Evolutionary conservation across 92 coral and sea anemone species (phyloP).

Genomic region (Zoanthus sociatus): DNA sequence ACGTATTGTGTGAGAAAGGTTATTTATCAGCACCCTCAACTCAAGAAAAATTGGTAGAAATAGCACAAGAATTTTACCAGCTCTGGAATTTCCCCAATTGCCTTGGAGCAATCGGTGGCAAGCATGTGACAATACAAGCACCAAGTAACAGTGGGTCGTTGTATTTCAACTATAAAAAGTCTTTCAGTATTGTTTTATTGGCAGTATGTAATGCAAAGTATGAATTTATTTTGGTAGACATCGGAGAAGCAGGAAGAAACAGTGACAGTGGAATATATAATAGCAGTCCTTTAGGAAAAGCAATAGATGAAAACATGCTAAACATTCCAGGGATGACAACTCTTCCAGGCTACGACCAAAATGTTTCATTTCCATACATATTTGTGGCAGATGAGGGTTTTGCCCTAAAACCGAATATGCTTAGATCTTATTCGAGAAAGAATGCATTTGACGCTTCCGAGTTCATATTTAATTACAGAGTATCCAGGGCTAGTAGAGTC

Average conservation of each 20-base stretch:
- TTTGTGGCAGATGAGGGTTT: not conserved
- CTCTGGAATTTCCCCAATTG: constrained; percentile 45
- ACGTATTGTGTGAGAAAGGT: constrained; percentile 7
- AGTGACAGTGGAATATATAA: constrained; percentile 38
- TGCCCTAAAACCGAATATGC: not conserved
- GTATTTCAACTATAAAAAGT: constrained; percentile 25
- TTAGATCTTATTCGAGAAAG: not conserved
- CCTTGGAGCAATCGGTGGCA: constrained; percentile 1
- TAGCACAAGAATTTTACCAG: constrained; percentile 49
- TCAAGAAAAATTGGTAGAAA: constrained; percentile 43
- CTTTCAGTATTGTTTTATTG: constrained; percentile 44
- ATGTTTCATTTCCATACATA: not conserved
- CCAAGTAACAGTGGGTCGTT: constrained; percentile 33
- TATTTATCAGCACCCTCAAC: constrained; percentile 29
- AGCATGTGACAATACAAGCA: constrained; percentile 12
- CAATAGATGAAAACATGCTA: not conserved
- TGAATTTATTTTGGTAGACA: constrained; percentile 12
- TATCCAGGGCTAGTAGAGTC: not conserved
- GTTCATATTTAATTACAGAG: constrained; percentile 38
- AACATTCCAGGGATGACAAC: not conserved
- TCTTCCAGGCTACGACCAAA: not conserved
- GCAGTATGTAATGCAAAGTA: constrained; percentile 45
- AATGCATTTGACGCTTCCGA: not conserved
- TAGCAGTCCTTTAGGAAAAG: not conserved
- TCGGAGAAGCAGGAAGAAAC: constrained; percentile 34